Conservation (phyloP, 2,113 vertebrate species). For the Saccopteryx leptura region DNA sequence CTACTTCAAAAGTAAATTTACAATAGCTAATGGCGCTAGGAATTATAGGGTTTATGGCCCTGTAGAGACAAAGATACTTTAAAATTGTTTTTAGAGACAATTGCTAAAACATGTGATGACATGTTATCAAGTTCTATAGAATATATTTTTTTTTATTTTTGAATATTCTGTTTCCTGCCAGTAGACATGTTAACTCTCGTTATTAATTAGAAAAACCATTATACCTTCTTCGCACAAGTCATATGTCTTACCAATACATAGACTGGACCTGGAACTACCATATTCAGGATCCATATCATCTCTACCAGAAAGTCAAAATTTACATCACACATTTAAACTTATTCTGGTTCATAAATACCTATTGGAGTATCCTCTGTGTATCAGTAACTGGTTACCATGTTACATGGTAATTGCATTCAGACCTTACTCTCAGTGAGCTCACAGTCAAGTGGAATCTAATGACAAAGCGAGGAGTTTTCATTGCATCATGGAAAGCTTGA, state of each 20-base stretch:
- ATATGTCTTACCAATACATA: not conserved
- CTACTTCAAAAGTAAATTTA: not conserved
- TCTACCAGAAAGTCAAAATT: not conserved
- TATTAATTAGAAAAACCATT: not conserved
- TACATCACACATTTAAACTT: not conserved
- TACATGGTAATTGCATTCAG: not conserved
- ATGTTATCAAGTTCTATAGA: not conserved
- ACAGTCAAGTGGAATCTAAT: too few species aligned
- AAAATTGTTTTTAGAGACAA: not conserved
- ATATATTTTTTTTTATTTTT: not conserved
- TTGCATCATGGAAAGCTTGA: rapidly evolving
- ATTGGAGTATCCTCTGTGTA: not conserved
- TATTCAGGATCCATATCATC: not conserved
- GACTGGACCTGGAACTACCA: not conserved
- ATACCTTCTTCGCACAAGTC: not conserved
- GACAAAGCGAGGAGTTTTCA: not conserved
- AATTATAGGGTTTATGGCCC: not conserved
- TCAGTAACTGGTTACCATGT: not conserved
- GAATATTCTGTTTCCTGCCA: not conserved
- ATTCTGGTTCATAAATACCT: not conserved
- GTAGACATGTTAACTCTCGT: not conserved
- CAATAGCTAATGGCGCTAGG: not conserved
- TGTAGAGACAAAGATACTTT: not conserved
- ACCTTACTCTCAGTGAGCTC: not conserved
- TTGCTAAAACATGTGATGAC: not conserved